Evolutionary conservation across 2,113 vertebrate species (phyloP).

Genomic region (Sylvicapra grimmia): DNA sequence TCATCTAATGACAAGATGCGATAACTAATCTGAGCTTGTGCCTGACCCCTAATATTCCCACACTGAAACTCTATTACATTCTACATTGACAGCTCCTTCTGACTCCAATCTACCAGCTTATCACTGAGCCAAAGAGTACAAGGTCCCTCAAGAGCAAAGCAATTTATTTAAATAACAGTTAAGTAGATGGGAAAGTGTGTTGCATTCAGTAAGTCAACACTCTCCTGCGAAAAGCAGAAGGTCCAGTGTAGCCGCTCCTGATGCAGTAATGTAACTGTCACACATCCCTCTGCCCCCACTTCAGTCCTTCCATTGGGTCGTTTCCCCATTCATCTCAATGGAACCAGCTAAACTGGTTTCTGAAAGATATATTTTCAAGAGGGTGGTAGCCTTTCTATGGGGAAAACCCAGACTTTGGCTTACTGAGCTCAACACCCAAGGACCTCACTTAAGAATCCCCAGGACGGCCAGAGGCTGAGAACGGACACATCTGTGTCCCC

Average conservation of each 20-base stretch:
- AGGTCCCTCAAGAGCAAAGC: conserved; percentile 65
- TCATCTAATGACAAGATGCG: conserved; percentile 51
- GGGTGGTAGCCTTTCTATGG: not conserved
- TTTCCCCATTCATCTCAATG: conserved; percentile 40
- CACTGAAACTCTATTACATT: conserved; percentile 53
- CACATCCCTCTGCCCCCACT: not conserved
- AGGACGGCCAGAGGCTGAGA: not conserved
- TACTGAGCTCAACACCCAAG: not conserved
- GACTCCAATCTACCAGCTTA: conserved; percentile 57
- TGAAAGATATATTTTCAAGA: conserved; percentile 30
- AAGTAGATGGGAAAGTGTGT: conserved; percentile 52
- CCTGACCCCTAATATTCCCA: conserved; percentile 50
- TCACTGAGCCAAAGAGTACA: conserved; percentile 49
- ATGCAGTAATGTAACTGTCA: not conserved
- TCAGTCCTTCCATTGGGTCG: conserved; percentile 15
- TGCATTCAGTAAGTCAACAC: conserved; percentile 45
- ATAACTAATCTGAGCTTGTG: conserved; percentile 53
- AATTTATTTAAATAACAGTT: conserved; percentile 69
- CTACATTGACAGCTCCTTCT: conserved; percentile 43
- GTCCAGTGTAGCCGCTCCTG: not conserved
- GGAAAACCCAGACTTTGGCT: conserved; percentile 20
- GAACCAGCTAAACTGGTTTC: conserved; percentile 43
- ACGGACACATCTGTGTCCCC: not conserved
- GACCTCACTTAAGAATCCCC: not conserved
- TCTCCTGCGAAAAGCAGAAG: conserved; percentile 12